phyloP scores from a whole-genome alignment of 2,797 vertebrate species.

The Hoplostethus mediterraneus region DNA sequence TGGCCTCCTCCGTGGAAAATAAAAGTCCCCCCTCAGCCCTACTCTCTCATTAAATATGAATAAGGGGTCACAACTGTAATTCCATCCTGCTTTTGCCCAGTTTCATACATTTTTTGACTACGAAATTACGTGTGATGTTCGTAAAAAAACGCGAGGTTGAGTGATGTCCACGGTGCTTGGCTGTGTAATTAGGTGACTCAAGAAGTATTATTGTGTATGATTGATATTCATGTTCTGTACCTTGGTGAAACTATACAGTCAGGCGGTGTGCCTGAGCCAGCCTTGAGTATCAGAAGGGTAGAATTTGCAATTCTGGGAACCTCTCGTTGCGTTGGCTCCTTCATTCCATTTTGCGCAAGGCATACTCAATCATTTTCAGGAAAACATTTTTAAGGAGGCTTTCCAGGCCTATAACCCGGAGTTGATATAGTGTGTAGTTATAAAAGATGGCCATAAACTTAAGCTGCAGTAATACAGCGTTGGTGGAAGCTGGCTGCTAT shows the following conservation, averaged over 20 bases:
- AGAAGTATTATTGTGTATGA: conserved; percentile 18
- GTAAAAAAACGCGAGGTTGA: conserved; percentile 24
- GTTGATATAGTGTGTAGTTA: background rate
- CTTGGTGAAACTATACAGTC: background rate
- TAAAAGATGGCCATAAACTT: background rate
- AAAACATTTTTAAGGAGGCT: conserved; percentile 2
- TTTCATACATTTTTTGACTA: conserved; percentile 52
- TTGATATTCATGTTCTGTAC: background rate
- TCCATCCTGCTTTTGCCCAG: conserved; percentile 41
- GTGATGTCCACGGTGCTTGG: conserved; percentile 11
- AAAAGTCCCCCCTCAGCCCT: conserved; percentile 46
- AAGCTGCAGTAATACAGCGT: background rate
- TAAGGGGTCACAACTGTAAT: conserved; percentile 63
- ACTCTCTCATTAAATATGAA: conserved; percentile 74
- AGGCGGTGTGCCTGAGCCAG: background rate
- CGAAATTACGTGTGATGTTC: conserved; percentile 37
- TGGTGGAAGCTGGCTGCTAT: conserved; percentile 1
- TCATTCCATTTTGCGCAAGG: background rate
- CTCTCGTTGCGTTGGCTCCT: background rate
- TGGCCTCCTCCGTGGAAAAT: conserved; percentile 57
- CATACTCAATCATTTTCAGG: background rate
- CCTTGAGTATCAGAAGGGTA: background rate
- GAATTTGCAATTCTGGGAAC: background rate
- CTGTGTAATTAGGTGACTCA: conserved; percentile 18
- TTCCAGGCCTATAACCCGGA: background rate